Base-by-base conservation (phyloP, 2,113 vertebrate species). In the Tetrao urogallus region DNA sequence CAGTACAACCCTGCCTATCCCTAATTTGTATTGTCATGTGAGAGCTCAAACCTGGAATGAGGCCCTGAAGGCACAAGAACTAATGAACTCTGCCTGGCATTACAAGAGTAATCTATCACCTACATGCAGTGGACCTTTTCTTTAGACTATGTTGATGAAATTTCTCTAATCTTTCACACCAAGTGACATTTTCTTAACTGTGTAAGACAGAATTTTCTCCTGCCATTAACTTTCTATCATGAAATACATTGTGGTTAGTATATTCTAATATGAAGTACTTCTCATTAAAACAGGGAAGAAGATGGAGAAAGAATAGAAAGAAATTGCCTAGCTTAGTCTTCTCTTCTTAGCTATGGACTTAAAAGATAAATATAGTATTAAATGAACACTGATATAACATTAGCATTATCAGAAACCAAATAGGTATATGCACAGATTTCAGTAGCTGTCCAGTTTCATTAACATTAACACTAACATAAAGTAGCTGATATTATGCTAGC, bases 61-160 rank as follows among this genome's bases (percentile, higher is more conserved):
- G n/a, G 65, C 82, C 94, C 85, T 36, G 89, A 74, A 95, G 88
- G 88, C 82, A 71, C 42, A 65, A 79, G 72, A 83, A 57, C 67
- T 93, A 90, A 97, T 95, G 94, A 97, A 88, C 88, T 96, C 84
- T 88, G 52, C 83, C 63, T 94, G 84, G 52, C 74, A 61, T 66
- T 69, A 32, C 57, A 92, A 72, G 34, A 75, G 13, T 48, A 92
- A 92, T 96, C 61, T 47, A 69, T 96, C 88, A 88, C 28, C 10
- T 2, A 52, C 43, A 45, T 22, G 11, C 0, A 0, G 36, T 4
- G 2, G 25, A 27, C 32, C 17, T 85, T 87, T 92, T 47, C 75
- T 89, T 94, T 72, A 61, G 61, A 77, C 10, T 61, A 7, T 57
- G 71, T 36, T 87, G 87, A 77, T 58, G 67, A 92, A 96, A 89